Base-by-base conservation (phyloP, 2,797 vertebrate genomes). In the Megaceryle alcyon region DNA sequence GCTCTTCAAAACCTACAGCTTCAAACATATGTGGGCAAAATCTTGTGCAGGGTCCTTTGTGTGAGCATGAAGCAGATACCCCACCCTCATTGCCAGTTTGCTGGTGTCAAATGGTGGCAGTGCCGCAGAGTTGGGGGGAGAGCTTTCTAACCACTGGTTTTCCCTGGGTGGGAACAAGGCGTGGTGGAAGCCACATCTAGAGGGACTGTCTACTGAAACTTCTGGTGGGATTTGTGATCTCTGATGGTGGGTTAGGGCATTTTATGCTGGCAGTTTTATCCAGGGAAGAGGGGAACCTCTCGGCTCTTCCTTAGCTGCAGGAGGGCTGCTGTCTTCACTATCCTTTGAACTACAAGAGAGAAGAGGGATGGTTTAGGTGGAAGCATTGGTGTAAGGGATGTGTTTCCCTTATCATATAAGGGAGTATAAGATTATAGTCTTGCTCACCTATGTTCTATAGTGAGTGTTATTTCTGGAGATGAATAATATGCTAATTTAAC, bases 401-500 rank as follows among this genome's bases (percentile, higher is more conserved):
- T 25, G 22, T 43, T 86, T 81, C 37, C 29, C 25, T 63, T 63
- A 17, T 15, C 46, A 2, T 3, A 3, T 75, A 41, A 79, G 17
- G 57, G 31, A 71, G 44, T 41, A 17, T 37, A 46, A 71, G 37
- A 14, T 33, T 71, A 13, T 26, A n/a, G 35, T 51, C 59, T 83
- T 94, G 43, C 48, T 94, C 73, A 94, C 80, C 87, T 94, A 2
- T 63, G 10, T 43, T 46, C 51, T 66, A 14, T 25, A 56, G 49
- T 25, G 7, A 9, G 2, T 84, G 25, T 86, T 94, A 88, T 78
- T 95, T 73, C 31, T 86, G 54, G 73, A 79, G 69, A 80, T 79
- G 39, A 94, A 92, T 82, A 84, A 79, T 86, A 73, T 31, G 59
- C 73, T 94, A 95, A 94, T 92, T 90, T 84, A 91, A 91, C 77